Evolutionary conservation across 2,113 vertebrate genomes (phyloP), one percentile per base, ranked within the genome.

Genomic region (Phasianus colchicus): DNA sequence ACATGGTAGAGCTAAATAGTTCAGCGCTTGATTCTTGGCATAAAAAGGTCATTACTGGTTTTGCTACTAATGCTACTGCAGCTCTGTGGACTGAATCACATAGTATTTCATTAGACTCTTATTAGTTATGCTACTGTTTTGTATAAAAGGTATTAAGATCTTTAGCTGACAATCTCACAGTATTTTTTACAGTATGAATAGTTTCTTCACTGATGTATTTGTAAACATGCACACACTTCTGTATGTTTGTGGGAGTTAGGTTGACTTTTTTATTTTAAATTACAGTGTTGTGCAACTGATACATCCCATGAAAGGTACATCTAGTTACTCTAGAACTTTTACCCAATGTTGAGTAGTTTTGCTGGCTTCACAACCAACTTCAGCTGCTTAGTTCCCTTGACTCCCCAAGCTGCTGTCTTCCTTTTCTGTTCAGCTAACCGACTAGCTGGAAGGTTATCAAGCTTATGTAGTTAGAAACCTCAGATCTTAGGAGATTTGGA

Each of bases 101-200:
- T 25, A 30, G 32, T 54, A 27, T 79, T 83, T 34, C n/a, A 52
- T 15, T 79, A 80, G 11, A 17, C 72, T 79, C 15, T 29, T 45
- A 10, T 42, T 78, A 29, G 70, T 45, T 52, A 19, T 16, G 1
- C 61, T 73, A 48, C 16, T 64, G 16, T 58, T 76, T 54, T 77
- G 9, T 74, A 13, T 65, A 25, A 71, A 40, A 40, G 14, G 9
- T 38, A 11, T 38, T 18, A 36, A 45, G 63, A 18, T 27, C 16
- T 60, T 83, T 63, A 45, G 20, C 43, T 81, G 30, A 16, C 27
- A 43, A 0, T 61, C 11, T 83, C 1, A 0, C 27, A 5, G 9
- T 73, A 7, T 70, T 63, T 38, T 63, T 77, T 86, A 19, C 54
- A 25, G 32, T n/a, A 11, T 40, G 16, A 57, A 11, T 75, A 72